Base-by-base conservation (phyloP, 1,140 invertebrate species). In the Drosophila persimilis region DNA sequence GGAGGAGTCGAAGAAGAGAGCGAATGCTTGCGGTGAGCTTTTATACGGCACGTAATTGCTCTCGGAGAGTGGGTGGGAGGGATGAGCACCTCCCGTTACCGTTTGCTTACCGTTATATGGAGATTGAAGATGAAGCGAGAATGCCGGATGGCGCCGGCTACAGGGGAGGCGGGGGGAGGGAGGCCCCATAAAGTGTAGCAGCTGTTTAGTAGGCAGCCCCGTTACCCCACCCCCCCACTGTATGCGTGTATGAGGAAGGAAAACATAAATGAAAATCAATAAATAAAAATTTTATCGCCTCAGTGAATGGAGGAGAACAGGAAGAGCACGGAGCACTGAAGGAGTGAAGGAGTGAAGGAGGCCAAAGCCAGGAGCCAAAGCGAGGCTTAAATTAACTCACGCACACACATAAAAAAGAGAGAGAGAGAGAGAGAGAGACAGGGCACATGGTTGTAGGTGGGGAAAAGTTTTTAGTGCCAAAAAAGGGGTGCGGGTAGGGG, bases 201-300 rank as follows among this genome's bases (percentile, higher is more conserved):
- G 80, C 80, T 83, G 80, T 84, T 84, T 84, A 80, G 80, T 79
- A 73, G 43, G 35, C 35, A 39, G 35, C 35, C 35, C 1, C 35
- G 1, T 11, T 3, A 11, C 35, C 35, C 35, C 9, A 4, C 6
- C 24, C 29, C 1, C 6, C 17, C 26, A 2, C 20, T 20, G 53
- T 22, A 55, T 24, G 73, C 56, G 62, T 39, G 54, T 17, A 26
- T 17, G 43, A 24, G 72, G 56, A 74, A 73, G 80, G 60, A 59
- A 72, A 76, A 35, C 77, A 84, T 84, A 84, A 84, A 84, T 84
- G 80, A 84, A 84, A 84, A 84, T 84, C 80, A 84, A 84, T 84
- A 84, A 84, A 84, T 85, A 84, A 73, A 73, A 80, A 85, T 80
- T 80, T 77, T 84, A 84, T 85, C 63, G 76, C 76, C 47, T 57